Evolutionary conservation across 23 tunicate species (phyloP).

Genomic region (Diplosoma virens): DNA sequence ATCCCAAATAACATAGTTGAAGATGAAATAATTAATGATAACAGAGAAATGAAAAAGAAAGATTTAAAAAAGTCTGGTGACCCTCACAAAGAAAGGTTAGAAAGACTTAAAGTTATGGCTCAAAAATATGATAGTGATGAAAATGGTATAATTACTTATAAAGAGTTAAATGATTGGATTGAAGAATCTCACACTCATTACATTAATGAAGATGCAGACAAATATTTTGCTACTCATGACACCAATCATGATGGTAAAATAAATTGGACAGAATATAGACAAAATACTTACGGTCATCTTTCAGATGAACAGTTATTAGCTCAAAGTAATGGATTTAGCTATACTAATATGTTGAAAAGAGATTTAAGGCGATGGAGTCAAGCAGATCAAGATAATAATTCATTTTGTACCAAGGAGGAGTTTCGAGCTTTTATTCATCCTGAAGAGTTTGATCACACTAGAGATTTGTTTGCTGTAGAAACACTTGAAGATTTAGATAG

Average conservation of each 20-base stretch:
- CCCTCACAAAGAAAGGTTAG: slow-evolving; percentile 59
- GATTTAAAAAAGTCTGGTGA: slow-evolving; percentile 45
- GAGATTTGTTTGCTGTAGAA: slow-evolving; percentile 55
- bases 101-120: slow-evolving; percentile 56
- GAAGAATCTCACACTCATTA: slow-evolving; percentile 47
- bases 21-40: no score
- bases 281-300: slow-evolving; percentile 61
- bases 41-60: slow-evolving; percentile 51
- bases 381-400: slow-evolving; percentile 47
- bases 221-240: slow-evolving; percentile 50
- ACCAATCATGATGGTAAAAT: slow-evolving; percentile 47
- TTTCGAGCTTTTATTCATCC: slow-evolving; percentile 67
- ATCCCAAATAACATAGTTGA: no score
- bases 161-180: slow-evolving; percentile 80
- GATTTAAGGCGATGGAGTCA: slow-evolving; percentile 61
- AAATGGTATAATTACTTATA: slow-evolving; percentile 46
- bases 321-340: slow-evolving; percentile 17
- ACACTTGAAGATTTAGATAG: slow-evolving; percentile 82
- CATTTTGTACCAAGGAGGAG: slow-evolving; percentile 35
- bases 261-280: slow-evolving; percentile 81
- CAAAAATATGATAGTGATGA: slow-evolving; percentile 65
- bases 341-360: slow-evolving; percentile 44
- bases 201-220: slow-evolving; percentile 56
- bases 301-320: slow-evolving; percentile 18
- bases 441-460: slow-evolving; percentile 64